Conservation (phyloP, 2,888 invertebrate species). For the Hypolimnas misippus region DNA sequence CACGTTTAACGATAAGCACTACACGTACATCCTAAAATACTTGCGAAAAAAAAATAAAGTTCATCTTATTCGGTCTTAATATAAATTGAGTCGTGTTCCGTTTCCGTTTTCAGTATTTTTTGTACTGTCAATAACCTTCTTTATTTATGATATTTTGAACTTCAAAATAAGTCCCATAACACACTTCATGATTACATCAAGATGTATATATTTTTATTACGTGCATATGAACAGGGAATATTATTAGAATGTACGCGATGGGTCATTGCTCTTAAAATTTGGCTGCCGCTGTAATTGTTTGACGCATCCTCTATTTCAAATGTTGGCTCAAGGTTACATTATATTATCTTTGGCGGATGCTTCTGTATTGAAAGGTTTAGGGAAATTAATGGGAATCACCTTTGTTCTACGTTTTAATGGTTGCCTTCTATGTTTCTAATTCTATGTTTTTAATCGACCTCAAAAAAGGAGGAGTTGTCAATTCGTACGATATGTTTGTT, state of each 20-base stretch:
- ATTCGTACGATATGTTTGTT: not conserved
- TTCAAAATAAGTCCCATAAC: not conserved
- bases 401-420: not conserved
- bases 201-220: not conserved
- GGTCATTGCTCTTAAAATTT: slow-evolving; percentile 40
- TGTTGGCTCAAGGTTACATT: slow-evolving; percentile 36
- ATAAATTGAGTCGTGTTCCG: not conserved
- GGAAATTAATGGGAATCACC: not conserved
- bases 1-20: no score
- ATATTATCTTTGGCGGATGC: slow-evolving; percentile 33
- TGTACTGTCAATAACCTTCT: not conserved
- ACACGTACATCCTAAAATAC: no score
- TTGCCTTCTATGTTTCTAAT: not conserved
- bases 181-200: not conserved
- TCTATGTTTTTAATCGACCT: no score
- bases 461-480: no score
- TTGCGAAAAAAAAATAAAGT: no score
- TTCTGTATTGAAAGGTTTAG: not conserved
- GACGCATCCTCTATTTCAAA: slow-evolving; percentile 34
- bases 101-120: no score
- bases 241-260: slow-evolving; percentile 46
- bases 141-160: no score
- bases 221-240: no score
- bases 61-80: not conserved
- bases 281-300: slow-evolving; percentile 34